A percentile compares a stretch with the other conserved stretches of the same genome.
Conservation (phyloP, 2,888 invertebrate species). For the Callimorpha dominula region DNA sequence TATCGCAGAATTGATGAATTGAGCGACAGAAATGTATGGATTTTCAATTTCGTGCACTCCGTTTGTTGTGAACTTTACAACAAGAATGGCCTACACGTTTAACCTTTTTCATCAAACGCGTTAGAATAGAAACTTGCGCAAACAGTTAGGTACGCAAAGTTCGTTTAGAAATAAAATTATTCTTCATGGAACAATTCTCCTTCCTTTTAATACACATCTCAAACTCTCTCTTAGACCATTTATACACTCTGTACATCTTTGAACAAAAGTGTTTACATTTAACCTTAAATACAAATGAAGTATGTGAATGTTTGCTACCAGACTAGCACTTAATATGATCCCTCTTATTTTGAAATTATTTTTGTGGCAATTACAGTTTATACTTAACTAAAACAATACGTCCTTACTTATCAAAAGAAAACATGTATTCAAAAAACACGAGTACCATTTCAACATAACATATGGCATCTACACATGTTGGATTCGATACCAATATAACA, state of each 20-base stretch:
- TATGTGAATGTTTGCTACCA: too few species aligned
- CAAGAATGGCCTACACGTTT: background rate
- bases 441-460: constrained; percentile 3
- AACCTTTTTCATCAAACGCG: background rate
- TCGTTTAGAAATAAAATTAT: background rate
- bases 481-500: constrained; percentile 49
- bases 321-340: background rate
- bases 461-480: constrained; percentile 26
- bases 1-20: too few species aligned
- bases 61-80: background rate
- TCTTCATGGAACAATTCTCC: background rate
- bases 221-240: background rate
- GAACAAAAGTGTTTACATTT: too few species aligned
- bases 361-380: background rate
- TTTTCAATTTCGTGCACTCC: background rate
- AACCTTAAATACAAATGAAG: too few species aligned
- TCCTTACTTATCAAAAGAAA: constrained; percentile 10
- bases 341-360: background rate
- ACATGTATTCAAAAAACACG: constrained; percentile 11
- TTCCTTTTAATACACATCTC: background rate
- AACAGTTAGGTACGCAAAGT: background rate
- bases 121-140: background rate
- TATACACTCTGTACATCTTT: background rate
- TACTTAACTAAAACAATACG: constrained; percentile 12
- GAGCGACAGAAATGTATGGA: background rate